Percentiles rank a stretch among this genome's conserved stretches.
phyloP scores from a whole-genome alignment of 2,113 vertebrate species.

The Anseranas semipalmata region DNA sequence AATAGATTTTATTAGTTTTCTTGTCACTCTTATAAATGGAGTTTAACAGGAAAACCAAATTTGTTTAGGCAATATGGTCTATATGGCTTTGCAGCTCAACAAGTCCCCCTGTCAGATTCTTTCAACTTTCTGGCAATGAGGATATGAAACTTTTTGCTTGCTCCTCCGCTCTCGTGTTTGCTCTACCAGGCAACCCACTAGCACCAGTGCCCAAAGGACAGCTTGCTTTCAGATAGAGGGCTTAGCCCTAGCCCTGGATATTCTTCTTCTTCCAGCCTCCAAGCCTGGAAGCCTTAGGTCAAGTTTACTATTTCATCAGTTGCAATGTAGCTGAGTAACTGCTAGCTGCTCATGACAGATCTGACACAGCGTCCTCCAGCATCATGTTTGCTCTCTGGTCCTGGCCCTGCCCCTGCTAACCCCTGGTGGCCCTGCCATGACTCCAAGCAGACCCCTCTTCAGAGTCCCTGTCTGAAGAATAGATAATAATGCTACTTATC shows the following conservation, averaged over 20 bases:
- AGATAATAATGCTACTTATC: conserved; percentile 12
- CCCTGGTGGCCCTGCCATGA: neutral
- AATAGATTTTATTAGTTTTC: conserved; percentile 48
- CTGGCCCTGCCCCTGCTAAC: neutral
- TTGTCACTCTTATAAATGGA: conserved; percentile 51
- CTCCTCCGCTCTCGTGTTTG: neutral
- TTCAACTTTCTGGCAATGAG: neutral
- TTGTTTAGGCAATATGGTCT: conserved; percentile 33
- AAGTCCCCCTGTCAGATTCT: conserved; percentile 25
- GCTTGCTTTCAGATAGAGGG: neutral
- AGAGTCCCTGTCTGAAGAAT: neutral
- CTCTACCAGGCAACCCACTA: neutral
- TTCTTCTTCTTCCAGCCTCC: neutral
- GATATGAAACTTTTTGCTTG: neutral
- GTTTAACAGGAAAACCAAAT: conserved; percentile 42
- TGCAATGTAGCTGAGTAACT: neutral
- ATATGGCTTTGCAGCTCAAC: conserved; percentile 27
- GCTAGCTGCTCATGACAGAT: neutral
- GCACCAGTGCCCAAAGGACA: neutral
- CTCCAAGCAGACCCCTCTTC: neutral
- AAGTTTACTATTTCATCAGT: neutral
- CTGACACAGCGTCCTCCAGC: rapidly evolving
- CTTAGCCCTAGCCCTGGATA: neutral
- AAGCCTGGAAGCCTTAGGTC: neutral
- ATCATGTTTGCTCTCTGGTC: neutral